Percentiles rank a stretch among this genome's conserved stretches.
Conservation (phyloP, 2,888 invertebrate species). For the Eucera pruinosa region DNA sequence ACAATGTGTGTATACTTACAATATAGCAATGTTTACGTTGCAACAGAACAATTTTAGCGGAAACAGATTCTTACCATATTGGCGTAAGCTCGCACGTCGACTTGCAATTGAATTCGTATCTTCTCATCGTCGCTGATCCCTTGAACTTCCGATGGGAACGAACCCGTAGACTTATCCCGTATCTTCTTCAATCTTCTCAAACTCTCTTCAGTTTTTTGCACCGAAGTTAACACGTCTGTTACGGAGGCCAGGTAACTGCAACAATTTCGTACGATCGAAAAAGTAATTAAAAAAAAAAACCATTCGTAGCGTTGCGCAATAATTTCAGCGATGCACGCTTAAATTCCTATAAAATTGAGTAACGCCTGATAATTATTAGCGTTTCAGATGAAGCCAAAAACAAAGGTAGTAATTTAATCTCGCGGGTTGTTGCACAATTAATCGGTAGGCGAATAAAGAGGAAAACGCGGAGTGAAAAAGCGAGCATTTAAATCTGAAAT, state of each 20-base stretch:
- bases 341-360: no score
- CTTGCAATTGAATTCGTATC: conserved; percentile 94
- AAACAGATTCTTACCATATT: conserved; percentile 84
- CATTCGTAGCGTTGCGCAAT: no score
- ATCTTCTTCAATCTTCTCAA: conserved; percentile 94
- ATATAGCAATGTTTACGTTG: neutral
- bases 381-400: no score
- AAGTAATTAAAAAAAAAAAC: no score
- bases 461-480: no score
- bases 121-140: conserved; percentile 96
- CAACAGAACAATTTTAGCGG: neutral
- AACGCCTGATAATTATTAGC: no score
- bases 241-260: conserved; percentile 89
- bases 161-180: conserved; percentile 86
- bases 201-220: conserved; percentile 98
- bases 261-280: conserved; percentile 12
- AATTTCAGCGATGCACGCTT: no score
- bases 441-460: no score
- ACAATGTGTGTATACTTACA: neutral
- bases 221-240: conserved; percentile 95
- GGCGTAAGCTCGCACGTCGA: conserved; percentile 93
- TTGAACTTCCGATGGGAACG: conserved; percentile 85
- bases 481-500: no score
- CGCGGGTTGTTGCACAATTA: no score
- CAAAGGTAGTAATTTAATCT: no score